These are phyloP conservation scores for Drosophila leontia DNA, from an alignment of 1,140 invertebrate species.

Conservation along the genomic window DNA sequence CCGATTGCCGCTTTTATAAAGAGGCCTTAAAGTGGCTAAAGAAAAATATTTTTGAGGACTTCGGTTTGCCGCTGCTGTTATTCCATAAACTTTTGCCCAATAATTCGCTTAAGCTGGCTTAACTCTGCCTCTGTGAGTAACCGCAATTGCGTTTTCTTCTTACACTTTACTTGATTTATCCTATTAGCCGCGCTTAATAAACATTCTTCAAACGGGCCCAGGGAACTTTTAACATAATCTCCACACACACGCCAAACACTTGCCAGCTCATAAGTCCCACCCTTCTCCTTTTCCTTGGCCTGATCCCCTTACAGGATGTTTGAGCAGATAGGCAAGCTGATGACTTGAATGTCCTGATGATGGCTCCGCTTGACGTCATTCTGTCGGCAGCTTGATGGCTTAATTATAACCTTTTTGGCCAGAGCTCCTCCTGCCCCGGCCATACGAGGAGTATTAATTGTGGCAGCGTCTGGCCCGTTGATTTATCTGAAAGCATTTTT, in stretches of 20 bases:
- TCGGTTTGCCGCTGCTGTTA: not conserved
- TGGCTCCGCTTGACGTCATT: conserved; percentile 44
- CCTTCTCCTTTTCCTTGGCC: not conserved
- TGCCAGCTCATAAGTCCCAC: conserved; percentile 58
- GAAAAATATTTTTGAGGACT: conserved; percentile 1
- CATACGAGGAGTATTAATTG: conserved; percentile 55
- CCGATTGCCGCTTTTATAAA: not conserved
- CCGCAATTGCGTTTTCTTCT: conserved; percentile 13
- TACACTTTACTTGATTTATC: conserved; percentile 32
- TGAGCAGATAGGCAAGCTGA: conserved; percentile 35
- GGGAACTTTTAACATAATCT: conserved; percentile 37
- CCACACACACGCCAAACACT: conserved; percentile 27
- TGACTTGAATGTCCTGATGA: conserved; percentile 30
- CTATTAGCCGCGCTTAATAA: conserved; percentile 43
- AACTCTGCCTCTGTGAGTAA: not conserved
- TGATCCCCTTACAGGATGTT: conserved; percentile 6
- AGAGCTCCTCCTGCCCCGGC: conserved; percentile 8
- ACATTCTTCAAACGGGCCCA: conserved; percentile 16
- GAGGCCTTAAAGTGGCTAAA: conserved; percentile 1
- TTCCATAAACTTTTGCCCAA: conserved; percentile 21
- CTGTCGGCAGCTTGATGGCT: conserved; percentile 64
- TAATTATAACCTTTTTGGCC: conserved; percentile 66
- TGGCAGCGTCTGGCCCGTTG: conserved; percentile 17
- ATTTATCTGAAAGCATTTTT: conserved; percentile 59
- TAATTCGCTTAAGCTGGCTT: conserved; percentile 23